phyloP scores from a whole-genome alignment of 2,888 invertebrate species.

The Epinotia nisella region DNA sequence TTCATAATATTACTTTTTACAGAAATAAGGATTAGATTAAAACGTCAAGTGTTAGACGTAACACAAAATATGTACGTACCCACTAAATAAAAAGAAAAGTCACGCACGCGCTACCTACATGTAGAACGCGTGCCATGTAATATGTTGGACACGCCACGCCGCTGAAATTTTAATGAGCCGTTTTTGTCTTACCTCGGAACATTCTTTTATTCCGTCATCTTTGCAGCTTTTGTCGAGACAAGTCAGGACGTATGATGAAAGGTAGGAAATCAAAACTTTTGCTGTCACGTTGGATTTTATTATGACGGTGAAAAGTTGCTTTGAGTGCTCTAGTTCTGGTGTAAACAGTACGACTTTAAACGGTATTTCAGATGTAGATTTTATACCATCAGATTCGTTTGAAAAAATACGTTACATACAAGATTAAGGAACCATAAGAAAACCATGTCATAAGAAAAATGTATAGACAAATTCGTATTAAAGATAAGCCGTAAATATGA shows the following conservation, averaged over 20 bases:
- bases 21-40: too few relatives aligned
- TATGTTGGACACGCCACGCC: slow-evolving; percentile 34
- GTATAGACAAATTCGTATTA: too few relatives aligned
- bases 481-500: too few relatives aligned
- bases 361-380: neutral
- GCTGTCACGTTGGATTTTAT: slow-evolving; percentile 13
- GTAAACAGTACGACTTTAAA: neutral
- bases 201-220: slow-evolving; percentile 23
- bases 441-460: too few relatives aligned
- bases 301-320: slow-evolving; percentile 4
- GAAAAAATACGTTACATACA: too few relatives aligned
- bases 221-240: slow-evolving; percentile 35
- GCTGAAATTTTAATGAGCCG: slow-evolving; percentile 39
- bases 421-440: too few relatives aligned
- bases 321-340: neutral
- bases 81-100: slow-evolving; percentile 13
- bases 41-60: neutral
- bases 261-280: slow-evolving; percentile 11
- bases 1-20: too few relatives aligned
- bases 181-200: slow-evolving; percentile 27
- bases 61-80: neutral
- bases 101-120: slow-evolving; percentile 29
- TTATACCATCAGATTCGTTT: too few relatives aligned
- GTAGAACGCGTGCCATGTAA: slow-evolving; percentile 23
- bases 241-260: neutral